These are phyloP conservation scores for Gephyroberyx darwinii DNA, from an alignment of 2,797 vertebrate genomes.

Conservation along the genomic window DNA sequence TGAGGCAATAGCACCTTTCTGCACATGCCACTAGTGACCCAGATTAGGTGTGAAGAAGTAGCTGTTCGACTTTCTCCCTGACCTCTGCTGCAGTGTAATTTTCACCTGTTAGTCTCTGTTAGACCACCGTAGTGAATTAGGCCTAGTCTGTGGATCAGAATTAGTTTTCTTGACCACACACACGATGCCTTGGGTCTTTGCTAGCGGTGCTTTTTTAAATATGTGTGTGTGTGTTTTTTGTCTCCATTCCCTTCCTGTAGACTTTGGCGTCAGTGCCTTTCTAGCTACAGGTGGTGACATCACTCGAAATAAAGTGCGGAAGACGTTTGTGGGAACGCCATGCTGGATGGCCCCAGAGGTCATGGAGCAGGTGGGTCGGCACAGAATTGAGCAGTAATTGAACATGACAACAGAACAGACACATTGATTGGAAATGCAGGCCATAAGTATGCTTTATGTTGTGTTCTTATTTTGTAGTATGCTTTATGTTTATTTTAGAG, in stretches of 20 bases:
- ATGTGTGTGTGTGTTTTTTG: neutral
- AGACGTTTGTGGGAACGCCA: slow-evolving; percentile 97
- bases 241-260: slow-evolving; percentile 67
- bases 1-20: slow-evolving; percentile 16
- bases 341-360: slow-evolving; percentile 99
- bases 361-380: slow-evolving; percentile 91
- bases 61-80: neutral
- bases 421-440: neutral
- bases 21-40: slow-evolving; percentile 27
- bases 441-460: neutral
- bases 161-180: neutral
- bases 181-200: neutral
- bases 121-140: neutral
- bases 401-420: neutral
- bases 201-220: neutral
- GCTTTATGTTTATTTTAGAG: neutral
- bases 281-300: slow-evolving; percentile 97
- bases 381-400: neutral
- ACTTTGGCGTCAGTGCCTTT: slow-evolving; percentile 97
- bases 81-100: slow-evolving; percentile 14
- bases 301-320: slow-evolving; percentile 97
- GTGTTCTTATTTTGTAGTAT: neutral
- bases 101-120: neutral
- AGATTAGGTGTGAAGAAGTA: slow-evolving; percentile 31
- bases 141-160: neutral